These are phyloP conservation scores for Psylliodes chrysocephalus DNA, from an alignment of 2,888 invertebrate genomes.

Conservation along the genomic window DNA sequence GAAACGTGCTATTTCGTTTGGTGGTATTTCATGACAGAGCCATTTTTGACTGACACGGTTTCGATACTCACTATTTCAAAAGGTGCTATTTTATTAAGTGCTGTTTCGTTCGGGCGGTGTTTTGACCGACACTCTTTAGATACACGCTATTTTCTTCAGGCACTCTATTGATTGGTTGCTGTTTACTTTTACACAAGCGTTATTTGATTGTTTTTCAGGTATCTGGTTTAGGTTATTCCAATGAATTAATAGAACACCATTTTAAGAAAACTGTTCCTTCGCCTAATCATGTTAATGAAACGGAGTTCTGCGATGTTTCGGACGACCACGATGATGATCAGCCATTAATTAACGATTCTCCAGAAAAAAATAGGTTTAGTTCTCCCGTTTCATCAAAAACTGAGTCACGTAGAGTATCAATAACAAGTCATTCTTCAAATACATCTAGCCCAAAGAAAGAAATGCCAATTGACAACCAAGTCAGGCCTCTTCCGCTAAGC, in stretches of 20 bases:
- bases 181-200: not conserved
- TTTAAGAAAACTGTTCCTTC: not conserved
- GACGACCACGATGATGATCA: too few species aligned
- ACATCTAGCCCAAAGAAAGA: not conserved
- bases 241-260: constrained; percentile 21
- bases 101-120: too few species aligned
- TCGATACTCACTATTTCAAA: too few species aligned
- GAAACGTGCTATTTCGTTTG: too few species aligned
- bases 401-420: not conserved
- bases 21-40: too few species aligned
- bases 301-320: constrained; percentile 14
- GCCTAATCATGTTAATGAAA: not conserved
- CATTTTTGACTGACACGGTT: too few species aligned
- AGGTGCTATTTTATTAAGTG: too few species aligned
- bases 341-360: too few species aligned
- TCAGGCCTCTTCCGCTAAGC: not conserved
- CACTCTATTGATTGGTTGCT: too few species aligned
- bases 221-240: constrained; percentile 30
- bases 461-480: not conserved
- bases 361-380: not conserved
- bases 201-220: constrained; percentile 9
- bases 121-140: too few species aligned
- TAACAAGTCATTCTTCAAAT: not conserved
- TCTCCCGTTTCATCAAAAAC: not conserved
- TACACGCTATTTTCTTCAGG: too few species aligned